Conservation (phyloP, 2,113 vertebrate species). For the Sinocyclocheilus grahami region DNA sequence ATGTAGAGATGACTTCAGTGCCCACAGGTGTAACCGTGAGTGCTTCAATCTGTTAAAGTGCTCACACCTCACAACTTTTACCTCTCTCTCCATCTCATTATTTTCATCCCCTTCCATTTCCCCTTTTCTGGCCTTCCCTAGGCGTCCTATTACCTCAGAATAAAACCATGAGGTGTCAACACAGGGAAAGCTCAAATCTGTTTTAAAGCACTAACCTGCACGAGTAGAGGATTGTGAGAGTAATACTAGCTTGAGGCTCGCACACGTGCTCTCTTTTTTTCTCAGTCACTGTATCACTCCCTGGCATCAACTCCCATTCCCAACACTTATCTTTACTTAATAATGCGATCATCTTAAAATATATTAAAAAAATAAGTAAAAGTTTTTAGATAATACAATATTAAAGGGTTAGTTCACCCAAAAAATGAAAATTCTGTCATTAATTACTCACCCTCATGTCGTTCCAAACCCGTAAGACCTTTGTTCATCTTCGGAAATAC, state of each 20-base stretch:
- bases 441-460: too few species aligned
- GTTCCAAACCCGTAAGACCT: too few species aligned
- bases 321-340: background rate
- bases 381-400: too few species aligned
- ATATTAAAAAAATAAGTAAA: too few species aligned
- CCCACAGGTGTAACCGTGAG: slow-evolving; percentile 17
- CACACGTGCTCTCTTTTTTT: background rate
- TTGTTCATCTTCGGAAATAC: too few species aligned
- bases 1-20: background rate
- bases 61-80: background rate
- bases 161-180: slow-evolving; percentile 47
- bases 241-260: slow-evolving; percentile 33
- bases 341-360: background rate
- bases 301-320: background rate
- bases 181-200: slow-evolving; percentile 35
- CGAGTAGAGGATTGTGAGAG: background rate
- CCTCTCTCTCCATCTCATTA: background rate
- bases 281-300: background rate
- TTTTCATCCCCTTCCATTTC: background rate
- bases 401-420: too few species aligned
- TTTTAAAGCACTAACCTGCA: slow-evolving; percentile 36
- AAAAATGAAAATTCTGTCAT: too few species aligned
- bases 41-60: slow-evolving; percentile 25
- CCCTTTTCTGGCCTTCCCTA: slow-evolving; percentile 17
- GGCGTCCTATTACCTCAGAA: slow-evolving; percentile 43